Evolutionary conservation across 53 echinoderm and acorn worm genomes (phyloP).

Genomic region (Holothuria leucospilota): DNA sequence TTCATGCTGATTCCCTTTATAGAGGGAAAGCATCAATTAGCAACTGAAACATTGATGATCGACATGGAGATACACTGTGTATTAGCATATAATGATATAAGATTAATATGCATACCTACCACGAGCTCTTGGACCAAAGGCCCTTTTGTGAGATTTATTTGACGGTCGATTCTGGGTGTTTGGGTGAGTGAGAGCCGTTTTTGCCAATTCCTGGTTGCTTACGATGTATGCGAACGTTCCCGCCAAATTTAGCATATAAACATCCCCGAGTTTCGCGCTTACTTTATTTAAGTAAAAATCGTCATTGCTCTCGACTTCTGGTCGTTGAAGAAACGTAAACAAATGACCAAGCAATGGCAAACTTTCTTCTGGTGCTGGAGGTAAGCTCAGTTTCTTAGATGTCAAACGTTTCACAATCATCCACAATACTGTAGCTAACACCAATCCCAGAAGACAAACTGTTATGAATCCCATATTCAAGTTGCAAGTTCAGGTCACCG

Average conservation of each 20-base stretch:
- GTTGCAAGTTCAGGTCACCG: no score
- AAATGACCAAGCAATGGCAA: constrained; percentile 30
- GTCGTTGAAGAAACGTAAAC: constrained; percentile 11
- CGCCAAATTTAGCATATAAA: constrained; percentile 41
- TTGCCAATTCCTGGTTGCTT: not conserved
- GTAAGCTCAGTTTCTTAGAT: constrained; percentile 2
- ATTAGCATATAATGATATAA: not conserved
- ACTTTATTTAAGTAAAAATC: constrained; percentile 13
- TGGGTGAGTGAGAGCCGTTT: constrained; percentile 31
- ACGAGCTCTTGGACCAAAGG: constrained; percentile 36
- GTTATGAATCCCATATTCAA: no score
- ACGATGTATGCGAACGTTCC: constrained; percentile 36
- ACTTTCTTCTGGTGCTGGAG: not conserved
- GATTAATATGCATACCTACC: not conserved
- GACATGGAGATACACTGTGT: no score
- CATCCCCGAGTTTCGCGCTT: constrained; percentile 9
- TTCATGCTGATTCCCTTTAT: no score
- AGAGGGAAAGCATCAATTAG: no score
- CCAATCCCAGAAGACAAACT: not conserved
- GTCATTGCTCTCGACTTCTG: constrained; percentile 3
- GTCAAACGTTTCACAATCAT: constrained; percentile 3
- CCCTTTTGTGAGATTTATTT: constrained; percentile 22
- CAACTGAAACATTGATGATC: no score
- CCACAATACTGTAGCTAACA: constrained; percentile 3
- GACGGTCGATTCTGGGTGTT: constrained; percentile 28